Conservation (phyloP, 2,888 invertebrate genomes). For the Ptychoptera albimana region DNA sequence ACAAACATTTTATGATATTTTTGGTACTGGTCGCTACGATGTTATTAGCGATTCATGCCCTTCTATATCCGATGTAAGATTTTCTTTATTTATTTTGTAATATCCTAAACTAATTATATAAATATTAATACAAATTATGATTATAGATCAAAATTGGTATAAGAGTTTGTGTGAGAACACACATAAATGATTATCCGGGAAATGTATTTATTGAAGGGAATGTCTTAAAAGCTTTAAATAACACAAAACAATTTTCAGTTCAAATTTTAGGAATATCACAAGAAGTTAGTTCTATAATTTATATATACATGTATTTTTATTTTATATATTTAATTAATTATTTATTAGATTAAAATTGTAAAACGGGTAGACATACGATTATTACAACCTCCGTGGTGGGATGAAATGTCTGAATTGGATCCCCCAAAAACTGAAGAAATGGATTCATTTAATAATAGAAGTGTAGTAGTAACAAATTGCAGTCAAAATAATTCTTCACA, state of each 20-base stretch:
- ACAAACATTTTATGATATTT: slow-evolving; percentile 58
- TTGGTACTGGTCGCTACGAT: slow-evolving; percentile 65
- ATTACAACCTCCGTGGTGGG: slow-evolving; percentile 90
- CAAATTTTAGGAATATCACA: slow-evolving; percentile 35
- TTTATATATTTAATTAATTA: too few species aligned
- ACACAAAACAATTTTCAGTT: slow-evolving; percentile 53
- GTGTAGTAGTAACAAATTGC: neutral
- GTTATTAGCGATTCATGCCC: slow-evolving; percentile 90
- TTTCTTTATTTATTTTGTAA: too few species aligned
- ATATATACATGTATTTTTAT: too few species aligned
- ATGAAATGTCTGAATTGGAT: slow-evolving; percentile 66
- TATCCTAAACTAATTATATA: slow-evolving; percentile 1
- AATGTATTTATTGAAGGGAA: slow-evolving; percentile 74
- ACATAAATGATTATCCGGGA: slow-evolving; percentile 43
- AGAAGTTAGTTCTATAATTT: slow-evolving; percentile 5
- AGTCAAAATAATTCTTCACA: neutral
- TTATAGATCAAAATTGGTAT: slow-evolving; percentile 58
- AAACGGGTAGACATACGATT: slow-evolving; percentile 82
- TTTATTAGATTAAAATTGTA: slow-evolving; percentile 35
- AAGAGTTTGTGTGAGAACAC: slow-evolving; percentile 63
- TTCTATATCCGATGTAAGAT: slow-evolving; percentile 54
- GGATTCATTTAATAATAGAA: slow-evolving; percentile 5
- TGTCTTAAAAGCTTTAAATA: slow-evolving; percentile 49
- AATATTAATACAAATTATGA: slow-evolving; percentile 4
- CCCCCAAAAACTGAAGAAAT: neutral